These are phyloP conservation scores for Sinocyclocheilus anshuiensis DNA, from an alignment of 2,113 vertebrate species.

Conservation along the genomic window DNA sequence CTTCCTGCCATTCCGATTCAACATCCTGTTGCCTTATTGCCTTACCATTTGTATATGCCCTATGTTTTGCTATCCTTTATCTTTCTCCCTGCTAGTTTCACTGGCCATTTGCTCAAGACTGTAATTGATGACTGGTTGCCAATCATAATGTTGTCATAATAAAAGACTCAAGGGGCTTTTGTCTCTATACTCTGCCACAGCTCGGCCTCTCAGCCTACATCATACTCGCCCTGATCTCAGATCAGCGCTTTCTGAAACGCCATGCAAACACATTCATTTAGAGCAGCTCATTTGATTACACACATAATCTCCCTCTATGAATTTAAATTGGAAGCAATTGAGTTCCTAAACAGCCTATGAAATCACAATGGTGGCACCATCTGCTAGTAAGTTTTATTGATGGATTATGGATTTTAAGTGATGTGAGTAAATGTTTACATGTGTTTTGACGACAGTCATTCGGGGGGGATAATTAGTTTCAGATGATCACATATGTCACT, in stretches of 20 bases:
- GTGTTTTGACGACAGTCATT: slow-evolving; percentile 44
- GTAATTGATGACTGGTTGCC: slow-evolving; percentile 33
- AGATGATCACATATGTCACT: slow-evolving; percentile 35
- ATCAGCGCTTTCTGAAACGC: not conserved
- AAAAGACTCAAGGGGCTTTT: slow-evolving; percentile 29
- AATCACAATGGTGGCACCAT: slow-evolving; percentile 40
- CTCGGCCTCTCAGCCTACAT: not conserved
- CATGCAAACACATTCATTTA: slow-evolving; percentile 34
- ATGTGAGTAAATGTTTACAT: slow-evolving; percentile 50
- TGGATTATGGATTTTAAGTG: slow-evolving; percentile 50
- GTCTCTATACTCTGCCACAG: not conserved
- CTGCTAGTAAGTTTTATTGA: slow-evolving; percentile 42
- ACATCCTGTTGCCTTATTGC: not conserved
- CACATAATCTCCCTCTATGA: slow-evolving; percentile 47
- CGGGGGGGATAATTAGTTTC: slow-evolving; percentile 28
- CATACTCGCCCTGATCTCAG: not conserved
- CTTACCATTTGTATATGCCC: not conserved
- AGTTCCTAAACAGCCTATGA: slow-evolving; percentile 42
- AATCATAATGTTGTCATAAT: slow-evolving; percentile 44
- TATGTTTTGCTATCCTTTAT: not conserved
- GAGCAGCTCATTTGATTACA: slow-evolving; percentile 43
- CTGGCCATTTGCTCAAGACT: not conserved
- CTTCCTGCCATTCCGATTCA: not conserved
- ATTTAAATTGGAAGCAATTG: slow-evolving; percentile 47
- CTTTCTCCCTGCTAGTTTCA: not conserved